These are phyloP conservation scores for Apis florea DNA, from an alignment of 1,140 invertebrate genomes.

Conservation along the genomic window DNA sequence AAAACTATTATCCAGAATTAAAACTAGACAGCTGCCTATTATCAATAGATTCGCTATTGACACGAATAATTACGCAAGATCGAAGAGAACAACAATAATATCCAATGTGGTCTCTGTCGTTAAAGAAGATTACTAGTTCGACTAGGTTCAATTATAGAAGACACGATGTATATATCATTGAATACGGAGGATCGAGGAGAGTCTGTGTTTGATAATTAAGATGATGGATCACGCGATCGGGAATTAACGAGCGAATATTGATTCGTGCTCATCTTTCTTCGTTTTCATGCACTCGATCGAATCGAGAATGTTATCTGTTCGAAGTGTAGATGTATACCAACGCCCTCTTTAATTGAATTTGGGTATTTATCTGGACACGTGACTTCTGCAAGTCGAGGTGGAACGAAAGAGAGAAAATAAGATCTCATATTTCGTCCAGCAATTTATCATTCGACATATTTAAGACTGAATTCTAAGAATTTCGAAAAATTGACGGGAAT, in stretches of 20 bases:
- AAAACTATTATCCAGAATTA: too few species aligned
- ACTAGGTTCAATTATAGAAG: constrained; percentile 38
- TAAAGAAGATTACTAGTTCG: background rate
- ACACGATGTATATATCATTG: constrained; percentile 17
- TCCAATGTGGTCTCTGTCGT: background rate
- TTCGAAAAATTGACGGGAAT: too few species aligned
- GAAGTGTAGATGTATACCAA: background rate
- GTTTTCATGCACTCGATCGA: background rate
- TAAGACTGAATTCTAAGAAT: too few species aligned
- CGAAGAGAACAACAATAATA: background rate
- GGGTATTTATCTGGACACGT: too few species aligned
- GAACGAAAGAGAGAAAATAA: too few species aligned
- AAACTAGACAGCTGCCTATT: too few species aligned
- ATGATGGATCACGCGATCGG: constrained; percentile 37
- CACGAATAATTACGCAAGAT: background rate
- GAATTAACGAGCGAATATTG: constrained; percentile 24
- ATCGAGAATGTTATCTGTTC: background rate
- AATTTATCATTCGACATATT: too few species aligned
- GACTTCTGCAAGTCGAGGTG: too few species aligned
- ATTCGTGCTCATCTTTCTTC: background rate
- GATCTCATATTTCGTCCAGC: too few species aligned
- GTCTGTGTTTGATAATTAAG: constrained; percentile 18
- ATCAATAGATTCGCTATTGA: background rate
- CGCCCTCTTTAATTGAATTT: too few species aligned
- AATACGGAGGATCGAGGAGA: background rate